phyloP scores from a whole-genome alignment of 2,113 vertebrate species.

The Agapornis roseicollis region DNA sequence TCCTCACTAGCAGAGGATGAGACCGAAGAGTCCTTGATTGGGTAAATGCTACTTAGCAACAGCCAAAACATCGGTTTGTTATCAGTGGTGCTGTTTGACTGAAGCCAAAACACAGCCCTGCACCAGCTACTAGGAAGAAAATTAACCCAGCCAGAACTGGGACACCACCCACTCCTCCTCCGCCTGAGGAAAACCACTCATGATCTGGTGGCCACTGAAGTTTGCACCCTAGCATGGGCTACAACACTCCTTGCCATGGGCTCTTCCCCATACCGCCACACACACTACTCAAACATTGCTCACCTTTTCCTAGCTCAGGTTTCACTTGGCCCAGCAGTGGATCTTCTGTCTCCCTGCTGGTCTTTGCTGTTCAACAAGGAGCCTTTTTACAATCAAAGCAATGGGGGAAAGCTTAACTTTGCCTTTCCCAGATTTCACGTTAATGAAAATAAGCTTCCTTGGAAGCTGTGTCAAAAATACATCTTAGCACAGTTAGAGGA shows the following conservation, averaged over 20 bases:
- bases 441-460: constrained; percentile 10
- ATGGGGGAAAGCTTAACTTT: rapidly evolving
- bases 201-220: rapidly evolving
- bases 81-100: background rate
- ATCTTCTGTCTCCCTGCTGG: background rate
- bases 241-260: background rate
- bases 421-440: background rate
- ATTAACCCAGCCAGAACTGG: background rate
- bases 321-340: background rate
- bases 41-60: background rate
- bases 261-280: background rate
- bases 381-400: background rate
- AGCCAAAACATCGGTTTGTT: background rate
- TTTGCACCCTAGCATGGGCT: background rate
- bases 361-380: background rate
- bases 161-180: background rate
- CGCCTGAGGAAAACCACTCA: background rate
- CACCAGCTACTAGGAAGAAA: background rate
- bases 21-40: background rate
- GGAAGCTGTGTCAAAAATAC: constrained; percentile 36
- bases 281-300: rapidly evolving
- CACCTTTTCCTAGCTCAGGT: rapidly evolving
- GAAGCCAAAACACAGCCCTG: background rate
- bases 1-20: background rate
- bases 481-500: background rate